Conservation (phyloP, 23 tunicate genomes). For the Oikopleura dioica region DNA sequence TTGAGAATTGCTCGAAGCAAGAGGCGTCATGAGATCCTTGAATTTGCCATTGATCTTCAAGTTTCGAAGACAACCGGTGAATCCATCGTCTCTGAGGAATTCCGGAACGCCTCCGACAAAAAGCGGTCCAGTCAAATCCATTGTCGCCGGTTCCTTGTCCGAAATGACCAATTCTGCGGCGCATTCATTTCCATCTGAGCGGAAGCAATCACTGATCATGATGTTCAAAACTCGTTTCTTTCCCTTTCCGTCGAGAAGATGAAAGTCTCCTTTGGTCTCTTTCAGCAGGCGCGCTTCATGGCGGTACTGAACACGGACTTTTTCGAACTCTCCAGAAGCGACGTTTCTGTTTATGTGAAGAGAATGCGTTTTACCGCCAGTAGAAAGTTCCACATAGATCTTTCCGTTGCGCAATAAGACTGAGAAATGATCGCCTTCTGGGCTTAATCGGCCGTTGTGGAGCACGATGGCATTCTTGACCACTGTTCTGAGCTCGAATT, state of each 20-base stretch:
- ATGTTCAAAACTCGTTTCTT: background rate
- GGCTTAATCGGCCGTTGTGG: background rate
- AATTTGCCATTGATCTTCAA: background rate
- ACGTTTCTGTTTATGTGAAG: background rate
- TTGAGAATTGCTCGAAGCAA: background rate
- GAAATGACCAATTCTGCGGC: background rate
- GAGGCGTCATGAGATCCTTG: background rate
- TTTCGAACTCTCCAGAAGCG: background rate
- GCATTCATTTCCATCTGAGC: background rate
- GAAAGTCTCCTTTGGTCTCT: background rate
- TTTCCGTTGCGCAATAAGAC: background rate
- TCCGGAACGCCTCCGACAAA: slow-evolving; percentile 5
- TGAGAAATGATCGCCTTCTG: background rate
- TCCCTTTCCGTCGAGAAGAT: background rate
- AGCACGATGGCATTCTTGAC: background rate
- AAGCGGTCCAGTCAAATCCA: slow-evolving; percentile 3
- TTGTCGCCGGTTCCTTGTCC: background rate
- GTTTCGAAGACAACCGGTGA: background rate
- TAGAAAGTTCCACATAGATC: slow-evolving; percentile 3
- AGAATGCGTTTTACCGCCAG: background rate
- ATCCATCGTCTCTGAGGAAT: background rate
- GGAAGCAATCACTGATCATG: background rate
- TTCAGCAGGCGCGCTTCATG: background rate
- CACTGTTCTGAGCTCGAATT: background rate
- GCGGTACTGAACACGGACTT: background rate